Evolutionary conservation across 2,888 invertebrate genomes (phyloP).

Genomic region (Tridacna gigas): DNA sequence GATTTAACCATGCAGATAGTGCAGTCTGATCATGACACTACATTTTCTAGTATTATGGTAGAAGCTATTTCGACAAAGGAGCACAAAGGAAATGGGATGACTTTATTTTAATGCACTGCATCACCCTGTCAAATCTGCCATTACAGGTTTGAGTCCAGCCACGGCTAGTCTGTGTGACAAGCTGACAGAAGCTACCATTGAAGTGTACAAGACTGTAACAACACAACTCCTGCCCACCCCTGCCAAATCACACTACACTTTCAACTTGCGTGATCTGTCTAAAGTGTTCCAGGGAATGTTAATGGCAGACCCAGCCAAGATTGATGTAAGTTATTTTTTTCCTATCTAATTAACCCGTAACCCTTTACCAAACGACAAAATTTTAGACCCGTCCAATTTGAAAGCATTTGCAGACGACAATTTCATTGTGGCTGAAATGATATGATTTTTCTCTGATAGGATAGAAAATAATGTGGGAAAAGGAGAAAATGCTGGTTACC

Average conservation of each 20-base stretch:
- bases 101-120: no score
- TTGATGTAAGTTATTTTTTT: slow-evolving; percentile 74
- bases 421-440: no score
- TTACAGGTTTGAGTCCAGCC: slow-evolving; percentile 66
- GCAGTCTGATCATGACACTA: no score
- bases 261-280: slow-evolving; percentile 85
- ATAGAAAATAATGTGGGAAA: not conserved
- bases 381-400: no score
- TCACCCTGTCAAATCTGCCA: not conserved
- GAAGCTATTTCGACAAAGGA: no score
- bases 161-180: slow-evolving; percentile 70
- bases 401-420: no score
- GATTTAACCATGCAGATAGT: no score
- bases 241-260: slow-evolving; percentile 85
- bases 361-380: no score
- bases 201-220: slow-evolving; percentile 83
- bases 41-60: no score
- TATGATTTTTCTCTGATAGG: no score
- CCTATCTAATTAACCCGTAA: no score
- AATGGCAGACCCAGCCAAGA: slow-evolving; percentile 82
- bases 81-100: no score
- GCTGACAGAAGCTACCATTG: slow-evolving; percentile 81
- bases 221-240: slow-evolving; percentile 85
- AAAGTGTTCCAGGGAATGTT: slow-evolving; percentile 85
- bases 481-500: not conserved